phyloP scores from a whole-genome alignment of 2,797 vertebrate species.

The Falco peregrinus region DNA sequence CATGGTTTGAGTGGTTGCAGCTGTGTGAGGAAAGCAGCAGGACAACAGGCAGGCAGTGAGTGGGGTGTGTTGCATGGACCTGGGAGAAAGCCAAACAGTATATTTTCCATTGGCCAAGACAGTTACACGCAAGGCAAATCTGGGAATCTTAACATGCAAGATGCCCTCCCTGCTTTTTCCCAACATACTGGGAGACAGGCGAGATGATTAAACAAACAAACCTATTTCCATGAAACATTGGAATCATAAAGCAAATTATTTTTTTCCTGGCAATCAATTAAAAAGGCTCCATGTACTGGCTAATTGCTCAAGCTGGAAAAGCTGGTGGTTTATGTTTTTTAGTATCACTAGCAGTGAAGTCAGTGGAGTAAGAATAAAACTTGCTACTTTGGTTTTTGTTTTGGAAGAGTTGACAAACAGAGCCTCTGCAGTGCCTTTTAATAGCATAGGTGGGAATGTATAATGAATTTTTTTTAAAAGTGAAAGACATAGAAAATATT shows the following conservation, averaged over 20 bases:
- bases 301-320: not conserved
- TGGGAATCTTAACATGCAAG: not conserved
- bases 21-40: not conserved
- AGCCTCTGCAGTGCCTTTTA: not conserved
- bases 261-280: not conserved
- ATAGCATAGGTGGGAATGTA: not conserved
- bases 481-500: not conserved
- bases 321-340: not conserved
- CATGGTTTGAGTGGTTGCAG: not conserved
- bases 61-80: not conserved
- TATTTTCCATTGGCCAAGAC: not conserved
- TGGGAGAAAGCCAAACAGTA: not conserved
- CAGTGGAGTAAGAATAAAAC: not conserved
- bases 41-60: rapidly evolving
- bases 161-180: not conserved
- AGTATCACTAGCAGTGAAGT: not conserved
- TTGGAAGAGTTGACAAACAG: not conserved
- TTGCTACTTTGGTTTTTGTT: not conserved
- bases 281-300: not conserved
- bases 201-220: not conserved
- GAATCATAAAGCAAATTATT: not conserved
- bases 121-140: not conserved
- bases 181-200: not conserved
- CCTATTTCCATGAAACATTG: rapidly evolving
- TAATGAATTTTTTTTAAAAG: not conserved